Base-by-base conservation (phyloP, 2,113 vertebrate species). In the Triplophysa siluroides region DNA sequence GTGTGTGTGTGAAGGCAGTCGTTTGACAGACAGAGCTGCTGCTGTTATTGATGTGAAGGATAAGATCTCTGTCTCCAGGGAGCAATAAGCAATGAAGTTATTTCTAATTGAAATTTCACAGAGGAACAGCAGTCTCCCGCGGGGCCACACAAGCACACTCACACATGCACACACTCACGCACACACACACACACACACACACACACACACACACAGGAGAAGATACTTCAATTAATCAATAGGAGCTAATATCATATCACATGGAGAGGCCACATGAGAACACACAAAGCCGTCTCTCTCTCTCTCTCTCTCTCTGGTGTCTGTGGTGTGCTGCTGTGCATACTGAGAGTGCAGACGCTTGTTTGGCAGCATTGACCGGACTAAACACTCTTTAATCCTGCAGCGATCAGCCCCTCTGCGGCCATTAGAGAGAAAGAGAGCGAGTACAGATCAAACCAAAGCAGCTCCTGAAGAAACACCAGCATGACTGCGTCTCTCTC, bases 81-180 rank as follows among this genome's bases (percentile, higher is more conserved):
- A 86, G 61, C 86, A 84, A 81, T 89, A 87, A 83, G 84, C 87
- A 89, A 88, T 88, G 87, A 87, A 87, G 88, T 89, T 89, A 88
- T 89, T 91, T 88, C 83, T 93, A 90, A 91, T 89, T 90, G 85
- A 90, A 90, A 89, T 85, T 87, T 90, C 81, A 73, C 84, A 85
- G 81, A 77, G 82, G 73, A 85, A 83, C 77, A 73, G 24, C 61
- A 85, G 50, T 78, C 52, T 72, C 66, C 70, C 50, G 58, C 12
- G 56, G 69, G 76, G 33, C 21, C 33, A 38, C 2, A 76, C 54
- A 82, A 26, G 41, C 73, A 69, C 7, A 50, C 21, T 13, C 67
- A 45, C 43, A 50, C 43, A 33, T 23, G 50, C 14, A 16, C 23
- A 10, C 16, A 64, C 41, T 29, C 18, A 4, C n/a, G 23, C 41